Percentiles rank a stretch among this genome's conserved stretches.
phyloP scores from a whole-genome alignment of 2,113 vertebrate genomes.

The Mobula birostris region DNA sequence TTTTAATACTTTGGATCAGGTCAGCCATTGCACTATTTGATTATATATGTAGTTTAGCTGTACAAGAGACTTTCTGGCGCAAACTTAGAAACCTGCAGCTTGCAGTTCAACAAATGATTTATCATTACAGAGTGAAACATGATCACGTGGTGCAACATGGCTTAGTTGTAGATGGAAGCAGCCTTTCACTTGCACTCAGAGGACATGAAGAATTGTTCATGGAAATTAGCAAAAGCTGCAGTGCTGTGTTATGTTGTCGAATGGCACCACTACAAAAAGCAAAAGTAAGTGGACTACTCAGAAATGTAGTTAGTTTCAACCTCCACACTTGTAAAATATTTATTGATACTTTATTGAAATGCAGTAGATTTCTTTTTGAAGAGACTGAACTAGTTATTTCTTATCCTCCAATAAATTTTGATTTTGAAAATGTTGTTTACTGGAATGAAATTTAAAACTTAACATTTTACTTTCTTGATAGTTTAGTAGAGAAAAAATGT shows the following conservation, averaged over 20 bases:
- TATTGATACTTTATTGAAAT: background rate
- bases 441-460: background rate
- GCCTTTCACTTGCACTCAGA: constrained; percentile 86
- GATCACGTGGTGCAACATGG: constrained; percentile 95
- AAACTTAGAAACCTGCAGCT: background rate
- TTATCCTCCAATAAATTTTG: background rate
- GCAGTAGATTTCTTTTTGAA: background rate
- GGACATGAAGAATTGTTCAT: constrained; percentile 94
- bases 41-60: background rate
- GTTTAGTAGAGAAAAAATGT: background rate
- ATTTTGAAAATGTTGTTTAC: background rate
- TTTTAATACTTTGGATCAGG: background rate
- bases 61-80: background rate
- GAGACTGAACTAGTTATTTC: background rate
- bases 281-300: constrained; percentile 61
- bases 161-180: constrained; percentile 90
- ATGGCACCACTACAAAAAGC: constrained; percentile 98
- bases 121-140: constrained; percentile 71
- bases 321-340: background rate
- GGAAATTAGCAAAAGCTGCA: constrained; percentile 91
- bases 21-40: background rate
- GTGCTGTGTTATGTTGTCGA: constrained; percentile 90
- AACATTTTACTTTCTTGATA: background rate
- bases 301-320: background rate
- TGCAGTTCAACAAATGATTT: background rate